Evolutionary conservation across 2,888 invertebrate genomes (phyloP).

Genomic region (Hirtodrosophila alboralis): DNA sequence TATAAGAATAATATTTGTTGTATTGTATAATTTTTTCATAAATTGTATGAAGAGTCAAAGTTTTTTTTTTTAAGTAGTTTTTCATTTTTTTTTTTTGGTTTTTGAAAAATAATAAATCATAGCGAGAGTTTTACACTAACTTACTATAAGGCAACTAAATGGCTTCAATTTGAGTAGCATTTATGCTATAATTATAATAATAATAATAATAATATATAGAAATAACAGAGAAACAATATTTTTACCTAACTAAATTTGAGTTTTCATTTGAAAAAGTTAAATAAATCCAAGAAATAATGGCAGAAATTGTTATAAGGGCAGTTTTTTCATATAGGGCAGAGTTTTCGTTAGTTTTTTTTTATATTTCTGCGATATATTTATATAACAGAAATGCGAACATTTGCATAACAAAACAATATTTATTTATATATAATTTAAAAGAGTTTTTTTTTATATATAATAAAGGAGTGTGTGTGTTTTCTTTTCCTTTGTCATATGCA

Average conservation of each 20-base stretch:
- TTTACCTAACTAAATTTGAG: slow-evolving; percentile 40
- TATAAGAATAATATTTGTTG: slow-evolving; percentile 68
- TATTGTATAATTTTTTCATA: slow-evolving; percentile 58
- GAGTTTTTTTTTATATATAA: slow-evolving; percentile 4
- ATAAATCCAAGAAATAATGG: slow-evolving; percentile 56
- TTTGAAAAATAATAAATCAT: slow-evolving; percentile 49
- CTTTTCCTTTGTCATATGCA: slow-evolving; percentile 30
- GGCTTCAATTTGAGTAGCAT: slow-evolving; percentile 70
- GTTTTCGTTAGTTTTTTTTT: slow-evolving; percentile 29
- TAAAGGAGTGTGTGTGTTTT: slow-evolving; percentile 15
- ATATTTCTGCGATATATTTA: slow-evolving; percentile 5
- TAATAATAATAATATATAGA: slow-evolving; percentile 43
- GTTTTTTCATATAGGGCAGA: slow-evolving; percentile 42
- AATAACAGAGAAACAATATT: slow-evolving; percentile 36
- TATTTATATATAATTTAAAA: slow-evolving; percentile 35
- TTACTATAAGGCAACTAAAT: slow-evolving; percentile 82
- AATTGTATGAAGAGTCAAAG: slow-evolving; percentile 60
- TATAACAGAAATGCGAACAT: slow-evolving; percentile 38
- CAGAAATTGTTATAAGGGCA: slow-evolving; percentile 64
- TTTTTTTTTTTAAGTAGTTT: slow-evolving; percentile 47
- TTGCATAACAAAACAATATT: slow-evolving; percentile 59
- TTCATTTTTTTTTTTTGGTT: slow-evolving; percentile 30
- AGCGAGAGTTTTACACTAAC: slow-evolving; percentile 63
- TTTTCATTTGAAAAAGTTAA: slow-evolving; percentile 23
- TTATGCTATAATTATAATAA: slow-evolving; percentile 33